phyloP scores from a whole-genome alignment of 2,888 invertebrate species.

The Tanypteryx hageni region DNA sequence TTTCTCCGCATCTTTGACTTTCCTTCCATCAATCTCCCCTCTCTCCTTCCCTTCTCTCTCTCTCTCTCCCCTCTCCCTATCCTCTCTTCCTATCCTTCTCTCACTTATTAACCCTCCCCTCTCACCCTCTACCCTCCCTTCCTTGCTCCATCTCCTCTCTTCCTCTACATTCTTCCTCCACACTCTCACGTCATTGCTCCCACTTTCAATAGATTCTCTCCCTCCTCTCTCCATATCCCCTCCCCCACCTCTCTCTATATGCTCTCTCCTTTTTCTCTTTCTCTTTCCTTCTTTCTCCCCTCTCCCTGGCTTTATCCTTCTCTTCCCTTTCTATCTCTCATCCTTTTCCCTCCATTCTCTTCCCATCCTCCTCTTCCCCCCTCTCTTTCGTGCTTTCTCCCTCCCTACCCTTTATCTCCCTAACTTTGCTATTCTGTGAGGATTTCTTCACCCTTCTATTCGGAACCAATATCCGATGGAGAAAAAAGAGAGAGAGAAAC shows the following conservation, averaged over 20 bases:
- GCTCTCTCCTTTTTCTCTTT: too few species aligned
- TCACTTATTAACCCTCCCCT: too few species aligned
- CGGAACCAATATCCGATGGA: slow-evolving; percentile 20
- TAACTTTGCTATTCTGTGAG: background rate
- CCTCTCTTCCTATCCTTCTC: too few species aligned
- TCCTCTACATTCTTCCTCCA: too few species aligned
- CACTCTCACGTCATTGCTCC: too few species aligned
- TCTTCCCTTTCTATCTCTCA: too few species aligned
- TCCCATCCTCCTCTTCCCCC: background rate
- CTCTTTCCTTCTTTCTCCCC: background rate
- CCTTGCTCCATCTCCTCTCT: background rate
- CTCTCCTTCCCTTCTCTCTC: background rate
- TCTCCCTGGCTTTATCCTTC: too few species aligned
- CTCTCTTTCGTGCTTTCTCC: background rate
- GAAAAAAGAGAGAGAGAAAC: background rate
- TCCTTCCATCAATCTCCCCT: background rate
- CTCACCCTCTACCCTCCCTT: background rate
- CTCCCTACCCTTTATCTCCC: background rate
- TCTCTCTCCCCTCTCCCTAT: background rate
- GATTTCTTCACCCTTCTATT: background rate
- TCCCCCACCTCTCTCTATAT: background rate
- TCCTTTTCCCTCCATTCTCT: background rate
- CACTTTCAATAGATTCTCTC: too few species aligned
- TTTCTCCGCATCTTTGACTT: background rate
- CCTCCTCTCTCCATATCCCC: background rate